phyloP scores from a whole-genome alignment of 1,140 invertebrate genomes.

The Zaprionus capensis region DNA sequence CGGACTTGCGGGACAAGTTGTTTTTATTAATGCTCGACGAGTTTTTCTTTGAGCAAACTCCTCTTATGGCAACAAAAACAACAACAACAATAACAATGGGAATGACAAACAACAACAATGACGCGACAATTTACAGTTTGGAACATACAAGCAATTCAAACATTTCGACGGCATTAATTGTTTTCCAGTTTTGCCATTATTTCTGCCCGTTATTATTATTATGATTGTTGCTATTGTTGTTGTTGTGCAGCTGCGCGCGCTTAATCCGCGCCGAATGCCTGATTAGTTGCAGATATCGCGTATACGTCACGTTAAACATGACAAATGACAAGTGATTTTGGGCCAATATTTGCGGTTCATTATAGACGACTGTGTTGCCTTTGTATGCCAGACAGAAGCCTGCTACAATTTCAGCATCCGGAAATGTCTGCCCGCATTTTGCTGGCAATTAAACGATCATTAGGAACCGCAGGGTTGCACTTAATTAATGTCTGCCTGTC shows the following conservation, averaged over 20 bases:
- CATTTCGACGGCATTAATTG: slow-evolving; percentile 62
- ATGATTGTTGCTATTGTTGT: slow-evolving; percentile 12
- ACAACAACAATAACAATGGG: neutral
- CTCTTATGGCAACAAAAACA: neutral
- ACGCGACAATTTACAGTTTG: slow-evolving; percentile 29
- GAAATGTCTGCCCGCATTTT: too few relatives aligned
- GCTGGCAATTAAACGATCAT: slow-evolving; percentile 61
- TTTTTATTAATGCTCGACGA: neutral
- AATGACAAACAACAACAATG: slow-evolving; percentile 29
- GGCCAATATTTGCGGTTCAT: neutral
- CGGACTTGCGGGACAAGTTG: neutral
- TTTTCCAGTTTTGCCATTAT: slow-evolving; percentile 39
- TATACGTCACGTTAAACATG: slow-evolving; percentile 66
- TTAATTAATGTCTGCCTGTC: slow-evolving; percentile 1
- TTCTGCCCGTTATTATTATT: slow-evolving; percentile 3
- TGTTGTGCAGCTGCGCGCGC: slow-evolving; percentile 43
- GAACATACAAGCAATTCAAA: slow-evolving; percentile 25
- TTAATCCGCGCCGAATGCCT: slow-evolving; percentile 44
- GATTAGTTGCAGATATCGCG: slow-evolving; percentile 59
- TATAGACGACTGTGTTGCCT: neutral
- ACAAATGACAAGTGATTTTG: slow-evolving; percentile 45
- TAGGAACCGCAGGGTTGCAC: slow-evolving; percentile 24
- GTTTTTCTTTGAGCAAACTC: slow-evolving; percentile 16
- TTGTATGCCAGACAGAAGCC: neutral
- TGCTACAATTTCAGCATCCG: too few relatives aligned